phyloP scores from a whole-genome alignment of 2,888 invertebrate species.

The Phyllotreta striolata region DNA sequence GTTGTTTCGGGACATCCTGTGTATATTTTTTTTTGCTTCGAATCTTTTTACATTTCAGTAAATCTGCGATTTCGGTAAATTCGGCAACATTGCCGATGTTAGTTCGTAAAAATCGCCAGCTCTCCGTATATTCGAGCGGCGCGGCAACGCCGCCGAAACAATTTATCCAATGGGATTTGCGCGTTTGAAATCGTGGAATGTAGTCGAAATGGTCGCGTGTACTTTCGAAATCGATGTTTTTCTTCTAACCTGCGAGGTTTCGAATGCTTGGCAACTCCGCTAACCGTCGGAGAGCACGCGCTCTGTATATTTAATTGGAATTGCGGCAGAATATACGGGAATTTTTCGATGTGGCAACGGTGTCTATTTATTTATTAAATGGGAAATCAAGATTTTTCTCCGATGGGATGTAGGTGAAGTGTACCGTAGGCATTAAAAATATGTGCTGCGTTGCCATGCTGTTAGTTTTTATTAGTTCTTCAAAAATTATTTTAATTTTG shows the following conservation, averaged over 20 bases:
- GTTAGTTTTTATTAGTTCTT: conserved; percentile 1
- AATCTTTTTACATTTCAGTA: no score
- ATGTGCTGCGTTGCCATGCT: conserved; percentile 11
- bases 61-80: conserved; percentile 5
- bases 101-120: neutral
- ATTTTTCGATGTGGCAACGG: conserved; percentile 10
- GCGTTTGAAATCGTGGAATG: conserved; percentile 3
- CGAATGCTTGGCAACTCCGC: neutral
- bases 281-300: neutral
- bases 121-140: neutral
- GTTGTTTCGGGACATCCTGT: no score
- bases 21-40: no score
- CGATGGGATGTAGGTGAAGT: conserved; percentile 20
- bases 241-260: neutral
- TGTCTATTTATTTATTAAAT: conserved; percentile 20
- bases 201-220: conserved; percentile 1
- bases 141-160: conserved; percentile 16
- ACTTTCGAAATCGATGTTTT: neutral
- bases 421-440: neutral
- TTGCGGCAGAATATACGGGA: neutral
- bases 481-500: conserved; percentile 7
- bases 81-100: neutral
- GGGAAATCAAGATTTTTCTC: conserved; percentile 24
- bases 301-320: neutral
- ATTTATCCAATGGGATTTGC: conserved; percentile 7